Conservation (phyloP, 2,888 invertebrate species). For the Agrochola circellaris region DNA sequence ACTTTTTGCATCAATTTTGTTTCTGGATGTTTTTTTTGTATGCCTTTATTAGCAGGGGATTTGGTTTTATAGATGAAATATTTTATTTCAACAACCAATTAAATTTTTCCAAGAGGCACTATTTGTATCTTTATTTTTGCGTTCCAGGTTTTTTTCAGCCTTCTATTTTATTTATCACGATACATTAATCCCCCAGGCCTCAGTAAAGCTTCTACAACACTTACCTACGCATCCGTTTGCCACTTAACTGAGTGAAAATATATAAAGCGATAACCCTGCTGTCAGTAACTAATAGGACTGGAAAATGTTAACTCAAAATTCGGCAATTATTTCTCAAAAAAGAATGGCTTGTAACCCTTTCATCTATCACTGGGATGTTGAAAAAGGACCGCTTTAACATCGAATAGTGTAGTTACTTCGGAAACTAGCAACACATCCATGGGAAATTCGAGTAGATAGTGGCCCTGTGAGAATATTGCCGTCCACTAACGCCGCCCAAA, state of each 20-base stretch:
- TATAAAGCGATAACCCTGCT: not conserved
- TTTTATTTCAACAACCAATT: not conserved
- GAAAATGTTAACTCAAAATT: not conserved
- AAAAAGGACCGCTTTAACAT: not conserved
- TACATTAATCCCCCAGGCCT: not conserved
- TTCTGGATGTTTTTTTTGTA: not conserved
- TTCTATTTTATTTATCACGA: not conserved
- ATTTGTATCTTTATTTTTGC: not conserved
- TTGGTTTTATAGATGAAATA: not conserved
- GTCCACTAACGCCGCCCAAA: not conserved
- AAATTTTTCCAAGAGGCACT: not conserved
- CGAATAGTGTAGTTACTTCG: constrained; percentile 4
- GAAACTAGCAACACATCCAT: not conserved
- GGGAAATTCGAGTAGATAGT: constrained; percentile 13
- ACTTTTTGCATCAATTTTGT: constrained; percentile 4
- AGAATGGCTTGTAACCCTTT: not conserved
- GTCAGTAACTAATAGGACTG: not conserved
- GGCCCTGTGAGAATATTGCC: not conserved
- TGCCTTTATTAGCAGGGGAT: too few species aligned
- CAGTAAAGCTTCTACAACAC: constrained; percentile 11
- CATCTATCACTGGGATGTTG: constrained; percentile 6
- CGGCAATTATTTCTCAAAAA: constrained; percentile 1
- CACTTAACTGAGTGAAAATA: not conserved
- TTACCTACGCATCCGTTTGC: not conserved
- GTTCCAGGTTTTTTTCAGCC: not conserved